These are phyloP conservation scores for Adelges cooleyi DNA, from an alignment of 1,140 invertebrate species.

Conservation along the genomic window DNA sequence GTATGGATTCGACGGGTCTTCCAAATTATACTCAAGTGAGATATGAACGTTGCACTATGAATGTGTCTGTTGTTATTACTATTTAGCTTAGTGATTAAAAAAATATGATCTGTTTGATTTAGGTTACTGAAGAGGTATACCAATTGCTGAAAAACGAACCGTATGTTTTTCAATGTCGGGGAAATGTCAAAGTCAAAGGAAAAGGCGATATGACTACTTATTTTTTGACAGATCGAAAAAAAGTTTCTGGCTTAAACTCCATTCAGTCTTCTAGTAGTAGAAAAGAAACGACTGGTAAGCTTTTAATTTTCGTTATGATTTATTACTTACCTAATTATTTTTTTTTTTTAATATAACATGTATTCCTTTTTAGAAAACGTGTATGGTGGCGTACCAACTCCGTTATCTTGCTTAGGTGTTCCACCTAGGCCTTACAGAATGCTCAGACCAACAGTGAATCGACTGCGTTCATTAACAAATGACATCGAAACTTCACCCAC, in stretches of 20 bases:
- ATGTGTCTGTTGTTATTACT: too few species aligned
- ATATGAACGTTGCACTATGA: too few species aligned
- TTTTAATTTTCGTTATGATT: not conserved
- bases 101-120: not conserved
- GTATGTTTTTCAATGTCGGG: constrained; percentile 68
- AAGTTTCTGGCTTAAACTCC: constrained; percentile 38
- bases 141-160: constrained; percentile 56
- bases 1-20: constrained; percentile 76
- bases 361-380: constrained; percentile 38
- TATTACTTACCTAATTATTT: not conserved
- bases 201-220: constrained; percentile 91
- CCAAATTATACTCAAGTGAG: constrained; percentile 70
- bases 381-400: constrained; percentile 56
- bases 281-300: not conserved
- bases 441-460: constrained; percentile 36
- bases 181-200: constrained; percentile 82
- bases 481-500: constrained; percentile 7
- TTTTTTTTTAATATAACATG: not conserved
- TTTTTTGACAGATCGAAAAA: constrained; percentile 62
- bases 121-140: constrained; percentile 72
- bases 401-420: constrained; percentile 46
- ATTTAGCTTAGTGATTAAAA: too few species aligned
- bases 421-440: constrained; percentile 41
- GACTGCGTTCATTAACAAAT: constrained; percentile 24
- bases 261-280: not conserved